phyloP scores from a whole-genome alignment of 2,113 vertebrate genomes.

The Pipa parva region DNA sequence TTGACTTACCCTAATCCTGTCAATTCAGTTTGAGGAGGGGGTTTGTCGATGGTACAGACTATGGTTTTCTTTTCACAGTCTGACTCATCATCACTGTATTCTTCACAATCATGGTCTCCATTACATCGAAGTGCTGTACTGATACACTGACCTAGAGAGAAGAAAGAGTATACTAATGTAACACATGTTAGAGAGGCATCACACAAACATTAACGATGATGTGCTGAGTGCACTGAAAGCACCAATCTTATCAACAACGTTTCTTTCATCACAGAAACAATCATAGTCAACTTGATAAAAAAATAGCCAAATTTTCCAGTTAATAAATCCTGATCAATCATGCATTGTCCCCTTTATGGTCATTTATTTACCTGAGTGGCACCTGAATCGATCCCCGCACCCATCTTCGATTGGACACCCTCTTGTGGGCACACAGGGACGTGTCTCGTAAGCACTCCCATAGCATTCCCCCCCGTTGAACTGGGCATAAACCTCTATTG shows the following conservation, averaged over 20 bases:
- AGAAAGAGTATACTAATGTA: constrained; percentile 1
- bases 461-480: constrained; percentile 72
- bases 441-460: constrained; percentile 64
- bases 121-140: constrained; percentile 77
- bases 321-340: too few species aligned
- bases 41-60: constrained; percentile 64
- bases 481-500: constrained; percentile 70
- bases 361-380: constrained; percentile 71
- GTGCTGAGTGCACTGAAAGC: too few species aligned
- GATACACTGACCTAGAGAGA: constrained; percentile 73
- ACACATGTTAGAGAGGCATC: too few species aligned
- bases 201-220: too few species aligned
- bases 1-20: constrained; percentile 73
- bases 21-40: constrained; percentile 69
- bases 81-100: constrained; percentile 72
- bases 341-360: not conserved
- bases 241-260: too few species aligned
- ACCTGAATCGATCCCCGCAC: constrained; percentile 81
- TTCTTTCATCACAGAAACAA: not conserved
- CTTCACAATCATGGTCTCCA: constrained; percentile 83
- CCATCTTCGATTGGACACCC: constrained; percentile 78
- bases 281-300: not conserved
- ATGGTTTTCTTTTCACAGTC: constrained; percentile 58
- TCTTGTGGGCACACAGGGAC: constrained; percentile 62
- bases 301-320: too few species aligned